A percentile compares a stretch with the other conserved stretches of the same genome.
Conservation (phyloP, 2,888 invertebrate genomes). For the Spilarctia lutea region DNA sequence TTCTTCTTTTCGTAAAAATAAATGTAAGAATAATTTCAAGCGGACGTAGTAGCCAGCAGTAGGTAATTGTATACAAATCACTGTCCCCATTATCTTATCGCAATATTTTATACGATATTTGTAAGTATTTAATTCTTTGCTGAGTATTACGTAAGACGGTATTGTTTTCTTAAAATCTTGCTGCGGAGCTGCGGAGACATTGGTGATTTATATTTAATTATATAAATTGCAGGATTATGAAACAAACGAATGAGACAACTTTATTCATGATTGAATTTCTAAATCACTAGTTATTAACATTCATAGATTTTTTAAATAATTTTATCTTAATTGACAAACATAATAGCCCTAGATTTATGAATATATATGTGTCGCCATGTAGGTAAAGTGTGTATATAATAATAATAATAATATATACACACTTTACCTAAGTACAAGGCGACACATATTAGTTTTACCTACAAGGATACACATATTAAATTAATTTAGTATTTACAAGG, state of each 20-base stretch:
- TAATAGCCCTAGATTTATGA: background rate
- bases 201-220: constrained; percentile 35
- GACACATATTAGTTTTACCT: too few species aligned
- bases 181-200: background rate
- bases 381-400: background rate
- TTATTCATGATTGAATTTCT: constrained; percentile 46
- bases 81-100: background rate
- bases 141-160: background rate
- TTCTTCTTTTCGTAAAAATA: constrained; percentile 4
- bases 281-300: constrained; percentile 39
- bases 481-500: too few species aligned
- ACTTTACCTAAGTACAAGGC: too few species aligned
- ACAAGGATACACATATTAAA: too few species aligned
- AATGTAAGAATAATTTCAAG: background rate
- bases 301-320: background rate
- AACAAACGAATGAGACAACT: constrained; percentile 23
- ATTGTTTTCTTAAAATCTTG: background rate
- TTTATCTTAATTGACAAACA: background rate
- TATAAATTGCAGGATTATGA: constrained; percentile 16
- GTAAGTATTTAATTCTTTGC: background rate
- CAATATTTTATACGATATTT: background rate
- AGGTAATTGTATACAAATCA: background rate
- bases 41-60: background rate
- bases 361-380: background rate
- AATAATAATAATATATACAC: too few species aligned